phyloP scores from a whole-genome alignment of 2,888 invertebrate genomes.

The Lasioglossum pauxillum region DNA sequence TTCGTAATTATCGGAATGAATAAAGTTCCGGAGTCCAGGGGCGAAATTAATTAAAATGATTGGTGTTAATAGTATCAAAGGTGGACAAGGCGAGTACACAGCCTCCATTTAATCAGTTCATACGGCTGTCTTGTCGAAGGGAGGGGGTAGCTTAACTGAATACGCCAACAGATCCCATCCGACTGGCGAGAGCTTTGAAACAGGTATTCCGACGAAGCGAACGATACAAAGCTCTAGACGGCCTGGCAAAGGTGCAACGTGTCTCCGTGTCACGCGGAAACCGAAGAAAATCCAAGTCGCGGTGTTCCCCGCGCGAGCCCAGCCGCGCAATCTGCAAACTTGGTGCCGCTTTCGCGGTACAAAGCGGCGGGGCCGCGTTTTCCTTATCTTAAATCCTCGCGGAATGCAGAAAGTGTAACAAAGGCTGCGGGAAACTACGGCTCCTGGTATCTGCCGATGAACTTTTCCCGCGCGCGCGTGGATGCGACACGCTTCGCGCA shows the following conservation, averaged over 20 bases:
- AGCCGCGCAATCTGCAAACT: conserved; percentile 40
- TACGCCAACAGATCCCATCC: neutral
- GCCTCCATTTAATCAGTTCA: neutral
- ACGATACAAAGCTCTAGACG: neutral
- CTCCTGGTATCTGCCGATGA: conserved; percentile 41
- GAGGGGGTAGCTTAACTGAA: neutral
- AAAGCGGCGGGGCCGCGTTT: conserved; percentile 35
- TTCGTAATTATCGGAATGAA: too few relatives aligned
- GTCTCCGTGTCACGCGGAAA: neutral
- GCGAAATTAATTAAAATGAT: neutral
- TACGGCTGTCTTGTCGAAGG: neutral
- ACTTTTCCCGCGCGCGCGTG: conserved; percentile 46
- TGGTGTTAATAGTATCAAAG: neutral
- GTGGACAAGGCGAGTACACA: neutral
- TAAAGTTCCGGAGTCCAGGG: too few relatives aligned
- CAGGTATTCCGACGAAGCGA: neutral
- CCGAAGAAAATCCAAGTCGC: conserved; percentile 15
- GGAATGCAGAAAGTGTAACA: conserved; percentile 48
- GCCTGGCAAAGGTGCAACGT: conserved; percentile 7
- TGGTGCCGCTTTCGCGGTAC: conserved; percentile 33
- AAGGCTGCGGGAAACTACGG: conserved; percentile 37
- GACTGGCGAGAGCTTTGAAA: neutral
- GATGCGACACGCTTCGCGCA: conserved; percentile 48
- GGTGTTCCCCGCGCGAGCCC: conserved; percentile 8
- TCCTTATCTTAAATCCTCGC: conserved; percentile 49